phyloP scores from a whole-genome alignment of 2,888 invertebrate genomes.

The Gisinianus flammeolus region DNA sequence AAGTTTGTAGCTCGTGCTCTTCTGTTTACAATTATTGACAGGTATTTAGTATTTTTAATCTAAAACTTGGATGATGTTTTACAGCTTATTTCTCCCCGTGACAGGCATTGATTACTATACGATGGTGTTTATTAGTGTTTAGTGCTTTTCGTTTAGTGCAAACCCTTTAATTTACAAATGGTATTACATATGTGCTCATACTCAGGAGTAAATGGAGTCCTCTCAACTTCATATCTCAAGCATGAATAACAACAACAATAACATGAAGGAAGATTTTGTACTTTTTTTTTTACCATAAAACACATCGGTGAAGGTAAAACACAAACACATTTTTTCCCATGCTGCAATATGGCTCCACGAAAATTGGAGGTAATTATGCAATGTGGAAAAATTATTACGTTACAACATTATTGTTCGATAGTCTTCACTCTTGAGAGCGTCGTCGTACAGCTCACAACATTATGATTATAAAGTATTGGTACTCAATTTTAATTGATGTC shows the following conservation, averaged over 20 bases:
- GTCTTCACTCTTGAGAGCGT: not conserved
- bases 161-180: not conserved
- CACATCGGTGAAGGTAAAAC: not conserved
- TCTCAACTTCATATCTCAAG: too few species aligned
- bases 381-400: too few species aligned
- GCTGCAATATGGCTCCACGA: too few species aligned
- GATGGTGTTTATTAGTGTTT: not conserved
- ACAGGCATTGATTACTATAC: not conserved
- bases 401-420: not conserved
- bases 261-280: too few species aligned
- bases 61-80: constrained; percentile 5
- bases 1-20: constrained; percentile 32
- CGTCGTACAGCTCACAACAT: not conserved
- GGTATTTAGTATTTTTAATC: constrained; percentile 35
- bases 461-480: not conserved
- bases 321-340: not conserved
- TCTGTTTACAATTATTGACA: constrained; percentile 30
- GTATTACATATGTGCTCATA: too few species aligned
- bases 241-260: too few species aligned
- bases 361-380: not conserved
- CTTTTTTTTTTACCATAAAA: not conserved
- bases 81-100: constrained; percentile 16
- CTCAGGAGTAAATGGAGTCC: too few species aligned
- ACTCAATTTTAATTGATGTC: not conserved
- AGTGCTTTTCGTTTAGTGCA: not conserved